Evolutionary conservation across 2,888 invertebrate genomes (phyloP).

Genomic region (Helicoverpa assulta): DNA sequence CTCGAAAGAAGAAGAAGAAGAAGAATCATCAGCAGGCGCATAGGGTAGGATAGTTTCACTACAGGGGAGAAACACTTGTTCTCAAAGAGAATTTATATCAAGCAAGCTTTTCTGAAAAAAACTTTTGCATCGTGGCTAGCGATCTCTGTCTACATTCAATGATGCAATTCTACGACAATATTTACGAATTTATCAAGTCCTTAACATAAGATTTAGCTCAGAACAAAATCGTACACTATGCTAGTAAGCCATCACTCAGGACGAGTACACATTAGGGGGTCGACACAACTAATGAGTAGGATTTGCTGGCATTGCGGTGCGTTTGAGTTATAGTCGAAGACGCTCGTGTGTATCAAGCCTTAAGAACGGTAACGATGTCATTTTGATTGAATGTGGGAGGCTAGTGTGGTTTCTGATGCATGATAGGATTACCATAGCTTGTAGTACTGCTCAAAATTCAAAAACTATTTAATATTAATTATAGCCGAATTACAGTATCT

Average conservation of each 20-base stretch:
- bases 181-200: too few species aligned
- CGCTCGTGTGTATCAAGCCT: constrained; percentile 54
- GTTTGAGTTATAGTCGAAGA: constrained; percentile 62
- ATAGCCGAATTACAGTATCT: too few species aligned
- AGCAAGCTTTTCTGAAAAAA: too few species aligned
- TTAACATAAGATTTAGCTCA: constrained; percentile 28
- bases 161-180: neutral
- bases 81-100: too few species aligned
- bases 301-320: constrained; percentile 62
- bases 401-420: constrained; percentile 22
- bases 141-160: too few species aligned
- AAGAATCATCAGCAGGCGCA: too few species aligned
- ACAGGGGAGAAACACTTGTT: too few species aligned
- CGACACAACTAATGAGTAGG: constrained; percentile 61
- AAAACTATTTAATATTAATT: too few species aligned
- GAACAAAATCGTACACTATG: constrained; percentile 36
- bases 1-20: too few species aligned
- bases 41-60: too few species aligned
- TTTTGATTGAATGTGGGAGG: constrained; percentile 51
- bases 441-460: too few species aligned
- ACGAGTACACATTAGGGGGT: constrained; percentile 59
- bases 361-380: constrained; percentile 57
- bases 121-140: too few species aligned
- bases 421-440: constrained; percentile 16
- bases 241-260: constrained; percentile 59